phyloP scores from a whole-genome alignment of 2,113 vertebrate genomes.

The Gyps fulvus region DNA sequence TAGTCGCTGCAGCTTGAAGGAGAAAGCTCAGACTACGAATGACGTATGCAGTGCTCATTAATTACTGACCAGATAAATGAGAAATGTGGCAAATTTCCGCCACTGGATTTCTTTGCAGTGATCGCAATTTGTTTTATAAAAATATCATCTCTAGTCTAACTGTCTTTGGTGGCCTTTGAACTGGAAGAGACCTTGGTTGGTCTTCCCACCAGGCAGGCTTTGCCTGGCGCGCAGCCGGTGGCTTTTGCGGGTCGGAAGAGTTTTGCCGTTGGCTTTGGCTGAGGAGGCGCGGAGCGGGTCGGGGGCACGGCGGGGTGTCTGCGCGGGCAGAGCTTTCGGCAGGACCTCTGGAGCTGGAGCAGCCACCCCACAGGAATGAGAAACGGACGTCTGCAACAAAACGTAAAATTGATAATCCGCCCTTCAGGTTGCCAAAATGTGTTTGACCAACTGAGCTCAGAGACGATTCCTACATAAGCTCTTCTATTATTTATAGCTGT shows the following conservation, averaged over 20 bases:
- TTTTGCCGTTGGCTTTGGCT: not conserved
- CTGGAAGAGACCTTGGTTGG: not conserved
- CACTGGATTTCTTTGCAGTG: not conserved
- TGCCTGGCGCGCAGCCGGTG: not conserved
- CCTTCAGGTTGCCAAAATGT: not conserved
- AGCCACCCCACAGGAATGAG: not conserved
- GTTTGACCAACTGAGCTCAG: not conserved
- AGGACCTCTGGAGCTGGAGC: not conserved
- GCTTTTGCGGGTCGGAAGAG: no score
- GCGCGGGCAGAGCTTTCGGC: not conserved
- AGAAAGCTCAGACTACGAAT: not conserved
- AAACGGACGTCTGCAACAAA: not conserved
- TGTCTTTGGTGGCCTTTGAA: rapidly evolving
- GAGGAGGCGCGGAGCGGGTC: rapidly evolving
- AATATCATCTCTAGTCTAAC: not conserved
- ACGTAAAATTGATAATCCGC: not conserved
- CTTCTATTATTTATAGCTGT: not conserved
- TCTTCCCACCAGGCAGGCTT: not conserved
- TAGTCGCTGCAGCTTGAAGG: not conserved
- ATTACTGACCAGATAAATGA: not conserved
- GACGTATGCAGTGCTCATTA: not conserved
- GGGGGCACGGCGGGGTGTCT: rapidly evolving
- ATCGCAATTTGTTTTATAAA: not conserved
- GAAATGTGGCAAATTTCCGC: not conserved
- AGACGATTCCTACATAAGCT: not conserved